These are phyloP conservation scores for Hycleus cichorii DNA, from an alignment of 1,140 invertebrate species.

Conservation along the genomic window DNA sequence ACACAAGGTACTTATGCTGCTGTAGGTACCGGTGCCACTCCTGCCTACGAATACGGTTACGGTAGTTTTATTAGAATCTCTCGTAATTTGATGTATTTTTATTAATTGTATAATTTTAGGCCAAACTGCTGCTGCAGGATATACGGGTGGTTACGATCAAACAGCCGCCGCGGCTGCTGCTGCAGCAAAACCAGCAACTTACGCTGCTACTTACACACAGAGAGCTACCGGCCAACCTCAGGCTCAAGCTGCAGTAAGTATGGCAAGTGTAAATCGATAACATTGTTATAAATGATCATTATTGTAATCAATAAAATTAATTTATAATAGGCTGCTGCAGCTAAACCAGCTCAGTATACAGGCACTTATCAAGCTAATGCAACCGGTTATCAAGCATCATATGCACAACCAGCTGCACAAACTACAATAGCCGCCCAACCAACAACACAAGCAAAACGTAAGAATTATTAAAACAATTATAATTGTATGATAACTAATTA, in stretches of 20 bases:
- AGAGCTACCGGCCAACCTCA: constrained; percentile 40
- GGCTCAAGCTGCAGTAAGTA: constrained; percentile 40
- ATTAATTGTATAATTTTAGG: constrained; percentile 9
- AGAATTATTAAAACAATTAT: constrained; percentile 13
- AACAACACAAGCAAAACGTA: constrained; percentile 43
- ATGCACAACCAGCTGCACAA: constrained; percentile 40
- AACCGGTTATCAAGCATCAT: constrained; percentile 40
- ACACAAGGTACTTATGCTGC: constrained; percentile 59
- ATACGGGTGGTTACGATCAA: constrained; percentile 58
- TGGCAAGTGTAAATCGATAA: background rate
- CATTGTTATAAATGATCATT: background rate
- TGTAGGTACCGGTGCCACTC: constrained; percentile 54
- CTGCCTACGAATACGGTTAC: constrained; percentile 63
- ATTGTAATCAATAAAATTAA: background rate
- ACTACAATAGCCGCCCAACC: constrained; percentile 41
- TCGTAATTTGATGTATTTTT: constrained; percentile 23
- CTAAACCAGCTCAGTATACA: constrained; percentile 41
- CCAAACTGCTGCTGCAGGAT: constrained; percentile 60
- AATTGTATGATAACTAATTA: background rate
- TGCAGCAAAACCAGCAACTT: constrained; percentile 48
- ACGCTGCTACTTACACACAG: constrained; percentile 48
- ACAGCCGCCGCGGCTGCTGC: constrained; percentile 45
- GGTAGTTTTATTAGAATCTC: constrained; percentile 37
- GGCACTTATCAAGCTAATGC: constrained; percentile 40
- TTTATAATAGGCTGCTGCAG: constrained; percentile 33